phyloP scores from a whole-genome alignment of 1,140 invertebrate species.

The Sarcophaga bullata region DNA sequence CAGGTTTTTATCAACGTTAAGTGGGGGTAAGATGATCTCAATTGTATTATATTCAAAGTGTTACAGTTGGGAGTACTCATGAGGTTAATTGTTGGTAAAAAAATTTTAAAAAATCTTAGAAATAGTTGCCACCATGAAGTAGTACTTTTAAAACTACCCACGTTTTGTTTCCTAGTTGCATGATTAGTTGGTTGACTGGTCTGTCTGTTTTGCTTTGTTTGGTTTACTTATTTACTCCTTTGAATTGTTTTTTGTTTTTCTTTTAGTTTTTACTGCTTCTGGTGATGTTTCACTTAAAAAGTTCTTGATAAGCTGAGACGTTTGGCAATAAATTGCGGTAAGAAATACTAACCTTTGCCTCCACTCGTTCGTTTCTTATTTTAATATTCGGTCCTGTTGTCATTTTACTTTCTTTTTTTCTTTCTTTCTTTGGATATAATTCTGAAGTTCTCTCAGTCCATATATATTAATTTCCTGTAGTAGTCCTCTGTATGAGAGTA shows the following conservation, averaged over 20 bases:
- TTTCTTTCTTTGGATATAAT: too few species aligned
- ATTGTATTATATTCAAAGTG: too few species aligned
- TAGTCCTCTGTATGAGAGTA: neutral
- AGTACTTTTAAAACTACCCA: neutral
- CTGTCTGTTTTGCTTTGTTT: neutral
- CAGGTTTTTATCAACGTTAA: too few species aligned
- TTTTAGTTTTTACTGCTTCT: conserved; percentile 9
- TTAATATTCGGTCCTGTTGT: neutral
- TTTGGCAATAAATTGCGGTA: neutral
- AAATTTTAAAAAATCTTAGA: too few species aligned
- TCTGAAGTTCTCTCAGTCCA: neutral
- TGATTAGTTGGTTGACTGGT: conserved; percentile 13
- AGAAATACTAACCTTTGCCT: neutral
- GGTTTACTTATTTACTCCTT: neutral
- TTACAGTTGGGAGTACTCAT: too few species aligned
- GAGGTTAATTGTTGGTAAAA: too few species aligned
- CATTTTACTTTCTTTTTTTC: too few species aligned
- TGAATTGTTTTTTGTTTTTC: neutral
- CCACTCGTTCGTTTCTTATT: neutral
- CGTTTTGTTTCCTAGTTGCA: neutral
- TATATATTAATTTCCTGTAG: neutral
- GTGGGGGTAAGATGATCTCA: too few species aligned
- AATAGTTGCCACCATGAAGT: too few species aligned
- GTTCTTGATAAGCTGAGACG: conserved; percentile 18
- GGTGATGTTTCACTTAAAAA: conserved; percentile 14